Evolutionary conservation across 2,797 vertebrate genomes (phyloP).

Genomic region (Moxostoma hubbsi): DNA sequence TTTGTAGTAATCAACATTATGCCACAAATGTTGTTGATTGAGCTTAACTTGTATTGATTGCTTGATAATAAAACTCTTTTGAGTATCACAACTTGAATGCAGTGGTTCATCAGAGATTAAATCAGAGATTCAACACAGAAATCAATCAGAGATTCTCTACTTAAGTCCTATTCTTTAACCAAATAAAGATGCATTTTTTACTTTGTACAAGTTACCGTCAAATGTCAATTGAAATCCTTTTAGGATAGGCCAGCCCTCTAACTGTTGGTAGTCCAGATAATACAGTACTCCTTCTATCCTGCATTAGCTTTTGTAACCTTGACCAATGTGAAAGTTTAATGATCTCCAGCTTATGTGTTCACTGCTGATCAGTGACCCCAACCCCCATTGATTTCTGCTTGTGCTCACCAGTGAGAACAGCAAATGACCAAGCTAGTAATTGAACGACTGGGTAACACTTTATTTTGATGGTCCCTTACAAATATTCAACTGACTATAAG

Average conservation of each 20-base stretch:
- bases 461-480: too few species aligned
- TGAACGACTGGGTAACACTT: neutral
- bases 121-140: constrained; percentile 15
- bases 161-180: too few species aligned
- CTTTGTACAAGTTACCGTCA: too few species aligned
- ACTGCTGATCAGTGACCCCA: constrained; percentile 69
- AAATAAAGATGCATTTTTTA: too few species aligned
- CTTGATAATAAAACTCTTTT: neutral
- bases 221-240: neutral
- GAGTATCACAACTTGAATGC: neutral
- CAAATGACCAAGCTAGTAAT: constrained; percentile 38
- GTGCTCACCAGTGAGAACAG: constrained; percentile 31
- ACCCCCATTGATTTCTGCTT: constrained; percentile 67
- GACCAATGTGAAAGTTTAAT: constrained; percentile 68
- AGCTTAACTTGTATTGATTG: too few species aligned
- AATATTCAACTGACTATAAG: too few species aligned
- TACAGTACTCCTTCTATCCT: too few species aligned
- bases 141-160: constrained; percentile 4
- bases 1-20: too few species aligned
- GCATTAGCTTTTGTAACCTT: constrained; percentile 60
- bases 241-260: neutral
- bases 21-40: too few species aligned
- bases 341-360: constrained; percentile 62
- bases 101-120: neutral
- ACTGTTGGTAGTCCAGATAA: neutral